These are phyloP conservation scores for Panulirus ornatus DNA, from an alignment of 1,140 invertebrate species.

Conservation along the genomic window DNA sequence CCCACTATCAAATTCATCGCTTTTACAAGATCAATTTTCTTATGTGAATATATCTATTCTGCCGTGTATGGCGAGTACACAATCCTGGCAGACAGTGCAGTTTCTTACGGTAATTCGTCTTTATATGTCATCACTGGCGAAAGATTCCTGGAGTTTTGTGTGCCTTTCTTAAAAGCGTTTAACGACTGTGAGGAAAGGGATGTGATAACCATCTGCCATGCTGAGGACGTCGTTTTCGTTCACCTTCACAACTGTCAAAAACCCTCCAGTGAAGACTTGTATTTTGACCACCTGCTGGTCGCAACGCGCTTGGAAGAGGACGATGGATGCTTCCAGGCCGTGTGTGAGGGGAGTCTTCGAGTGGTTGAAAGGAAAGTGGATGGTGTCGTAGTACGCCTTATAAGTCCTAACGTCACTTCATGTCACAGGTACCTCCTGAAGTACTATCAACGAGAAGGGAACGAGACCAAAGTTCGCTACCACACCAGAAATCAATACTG, in stretches of 20 bases:
- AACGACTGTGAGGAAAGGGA: background rate
- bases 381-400: background rate
- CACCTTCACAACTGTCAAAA: constrained; percentile 20
- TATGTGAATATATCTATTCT: constrained; percentile 39
- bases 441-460: background rate
- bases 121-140: background rate
- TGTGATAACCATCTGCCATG: background rate
- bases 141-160: constrained; percentile 15
- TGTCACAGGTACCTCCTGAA: constrained; percentile 23
- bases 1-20: background rate
- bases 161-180: background rate
- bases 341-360: constrained; percentile 13
- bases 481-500: constrained; percentile 13
- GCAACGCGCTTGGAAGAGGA: constrained; percentile 15
- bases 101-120: constrained; percentile 20
- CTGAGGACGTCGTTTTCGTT: constrained; percentile 25
- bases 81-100: background rate
- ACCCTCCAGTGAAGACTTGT: constrained; percentile 29
- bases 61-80: background rate
- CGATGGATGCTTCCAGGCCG: constrained; percentile 19
- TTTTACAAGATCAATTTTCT: constrained; percentile 6
- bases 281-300: constrained; percentile 27
- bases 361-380: constrained; percentile 6
- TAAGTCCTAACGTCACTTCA: background rate
- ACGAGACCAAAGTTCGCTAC: background rate